Evolutionary conservation across 1,140 invertebrate genomes (phyloP).

Genomic region (Achatina immaculata): DNA sequence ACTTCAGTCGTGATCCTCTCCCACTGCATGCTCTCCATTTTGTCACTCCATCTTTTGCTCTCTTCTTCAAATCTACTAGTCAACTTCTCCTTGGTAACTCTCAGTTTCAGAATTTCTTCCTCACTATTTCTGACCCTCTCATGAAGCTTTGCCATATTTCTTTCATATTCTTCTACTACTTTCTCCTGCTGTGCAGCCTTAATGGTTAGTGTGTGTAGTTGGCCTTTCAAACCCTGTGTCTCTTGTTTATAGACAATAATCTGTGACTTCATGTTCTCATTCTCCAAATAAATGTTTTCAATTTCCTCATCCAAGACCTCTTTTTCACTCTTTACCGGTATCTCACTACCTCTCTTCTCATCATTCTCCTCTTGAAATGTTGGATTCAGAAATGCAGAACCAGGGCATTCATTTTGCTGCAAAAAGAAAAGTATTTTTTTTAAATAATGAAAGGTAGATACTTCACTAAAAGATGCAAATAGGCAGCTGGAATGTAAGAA

Average conservation of each 20-base stretch:
- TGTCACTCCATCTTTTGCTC: neutral
- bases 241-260: neutral
- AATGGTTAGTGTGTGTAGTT: neutral
- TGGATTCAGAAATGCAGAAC: neutral
- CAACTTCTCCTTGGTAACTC: neutral
- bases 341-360: neutral
- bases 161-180: slow-evolving; percentile 5
- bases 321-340: neutral
- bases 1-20: neutral
- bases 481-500: too few relatives aligned
- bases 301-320: neutral
- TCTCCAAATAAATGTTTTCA: neutral
- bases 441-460: neutral
- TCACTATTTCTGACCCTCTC: neutral
- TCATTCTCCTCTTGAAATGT: neutral
- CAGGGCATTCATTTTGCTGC: neutral
- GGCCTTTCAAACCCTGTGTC: neutral
- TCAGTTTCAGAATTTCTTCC: neutral
- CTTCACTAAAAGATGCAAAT: too few relatives aligned
- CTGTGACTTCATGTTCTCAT: neutral
- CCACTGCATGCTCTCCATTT: neutral
- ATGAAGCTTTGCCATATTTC: neutral
- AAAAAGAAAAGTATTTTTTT: neutral
- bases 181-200: neutral
- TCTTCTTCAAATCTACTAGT: neutral